These are phyloP conservation scores for Mustela erminea DNA, from an alignment of 2,797 vertebrate genomes.

Conservation along the genomic window DNA sequence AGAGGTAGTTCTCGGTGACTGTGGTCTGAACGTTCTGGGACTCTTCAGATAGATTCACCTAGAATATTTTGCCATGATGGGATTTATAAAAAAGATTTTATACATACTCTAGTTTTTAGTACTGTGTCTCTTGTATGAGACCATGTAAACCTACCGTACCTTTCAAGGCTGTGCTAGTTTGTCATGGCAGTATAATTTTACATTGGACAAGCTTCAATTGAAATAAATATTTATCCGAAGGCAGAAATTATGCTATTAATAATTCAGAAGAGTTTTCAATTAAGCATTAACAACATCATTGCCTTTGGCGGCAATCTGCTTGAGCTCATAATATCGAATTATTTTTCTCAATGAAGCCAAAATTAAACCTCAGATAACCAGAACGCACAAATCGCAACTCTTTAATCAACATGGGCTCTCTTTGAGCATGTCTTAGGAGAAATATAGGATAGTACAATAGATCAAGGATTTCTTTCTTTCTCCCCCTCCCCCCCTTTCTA, in stretches of 20 bases:
- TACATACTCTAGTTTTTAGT: background rate
- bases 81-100: background rate
- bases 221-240: constrained; percentile 72
- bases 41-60: background rate
- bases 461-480: background rate
- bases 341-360: constrained; percentile 52
- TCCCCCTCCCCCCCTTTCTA: background rate
- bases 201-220: constrained; percentile 23
- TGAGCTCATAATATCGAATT: constrained; percentile 44
- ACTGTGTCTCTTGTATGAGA: background rate
- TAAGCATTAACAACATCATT: constrained; percentile 63
- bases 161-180: background rate
- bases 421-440: background rate
- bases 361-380: constrained; percentile 53
- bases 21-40: background rate
- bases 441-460: background rate
- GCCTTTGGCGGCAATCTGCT: constrained; percentile 47
- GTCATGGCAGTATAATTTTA: constrained; percentile 1
- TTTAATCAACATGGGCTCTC: background rate
- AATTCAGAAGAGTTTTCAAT: constrained; percentile 73
- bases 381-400: background rate
- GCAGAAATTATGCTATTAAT: constrained; percentile 68
- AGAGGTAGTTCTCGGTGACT: background rate
- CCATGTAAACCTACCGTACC: background rate
- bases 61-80: background rate